phyloP scores from a whole-genome alignment of 2,888 invertebrate genomes.

The Eupeodes latifasciatus region DNA sequence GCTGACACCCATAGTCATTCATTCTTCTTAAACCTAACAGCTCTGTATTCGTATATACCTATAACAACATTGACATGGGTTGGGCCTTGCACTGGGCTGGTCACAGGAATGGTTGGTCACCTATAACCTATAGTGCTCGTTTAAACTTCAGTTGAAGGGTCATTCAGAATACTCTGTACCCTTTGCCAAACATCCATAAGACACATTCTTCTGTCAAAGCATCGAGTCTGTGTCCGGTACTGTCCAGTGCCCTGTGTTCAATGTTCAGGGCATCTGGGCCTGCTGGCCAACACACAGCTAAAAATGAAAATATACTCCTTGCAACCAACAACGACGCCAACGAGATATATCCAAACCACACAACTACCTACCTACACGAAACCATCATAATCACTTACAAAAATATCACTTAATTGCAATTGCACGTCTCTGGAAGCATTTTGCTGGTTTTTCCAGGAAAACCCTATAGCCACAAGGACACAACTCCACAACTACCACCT shows the following conservation, averaged over 20 bases:
- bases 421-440: constrained; percentile 55
- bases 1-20: constrained; percentile 39
- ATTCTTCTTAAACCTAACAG: neutral
- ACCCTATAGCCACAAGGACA: neutral
- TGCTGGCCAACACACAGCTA: constrained; percentile 17
- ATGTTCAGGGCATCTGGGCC: neutral
- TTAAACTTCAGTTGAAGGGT: constrained; percentile 43
- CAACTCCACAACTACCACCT: neutral
- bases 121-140: constrained; percentile 17
- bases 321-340: constrained; percentile 8
- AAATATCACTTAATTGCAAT: constrained; percentile 72
- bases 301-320: constrained; percentile 32
- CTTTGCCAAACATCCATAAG: constrained; percentile 58
- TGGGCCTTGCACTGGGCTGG: no score
- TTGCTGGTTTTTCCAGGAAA: constrained; percentile 49
- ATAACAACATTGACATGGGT: constrained; percentile 5
- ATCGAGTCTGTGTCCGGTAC: neutral
- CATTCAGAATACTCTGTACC: constrained; percentile 39
- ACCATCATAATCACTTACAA: constrained; percentile 72
- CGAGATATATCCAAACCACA: constrained; percentile 37
- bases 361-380: constrained; percentile 11
- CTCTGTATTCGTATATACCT: neutral
- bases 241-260: neutral
- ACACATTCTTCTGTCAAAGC: constrained; percentile 41
- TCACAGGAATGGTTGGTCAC: neutral